These are phyloP conservation scores for Pimpla rufipes DNA, from an alignment of 2,888 invertebrate species.

Conservation along the genomic window DNA sequence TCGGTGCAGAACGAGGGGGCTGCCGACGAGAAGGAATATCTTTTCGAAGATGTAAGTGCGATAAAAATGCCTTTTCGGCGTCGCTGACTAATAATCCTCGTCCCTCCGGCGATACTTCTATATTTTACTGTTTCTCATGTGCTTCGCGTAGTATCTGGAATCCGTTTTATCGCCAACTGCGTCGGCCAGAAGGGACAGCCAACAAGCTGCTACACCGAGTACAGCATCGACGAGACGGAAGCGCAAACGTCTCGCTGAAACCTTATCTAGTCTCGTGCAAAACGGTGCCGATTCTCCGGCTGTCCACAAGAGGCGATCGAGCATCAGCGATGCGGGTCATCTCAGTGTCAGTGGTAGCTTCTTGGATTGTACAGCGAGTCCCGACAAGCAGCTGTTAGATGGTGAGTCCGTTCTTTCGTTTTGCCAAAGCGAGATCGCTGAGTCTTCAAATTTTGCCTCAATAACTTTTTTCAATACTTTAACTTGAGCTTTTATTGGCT, in stretches of 20 bases:
- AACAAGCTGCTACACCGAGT: slow-evolving; percentile 86
- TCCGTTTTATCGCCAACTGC: slow-evolving; percentile 85
- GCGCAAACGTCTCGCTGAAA: slow-evolving; percentile 92
- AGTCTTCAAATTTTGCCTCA: not conserved
- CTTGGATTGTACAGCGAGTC: slow-evolving; percentile 95
- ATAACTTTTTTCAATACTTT: not conserved
- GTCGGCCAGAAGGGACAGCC: slow-evolving; percentile 87
- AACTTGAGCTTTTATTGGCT: not conserved
- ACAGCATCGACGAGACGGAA: slow-evolving; percentile 89
- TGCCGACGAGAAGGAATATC: slow-evolving; percentile 95
- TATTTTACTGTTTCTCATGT: slow-evolving; percentile 51
- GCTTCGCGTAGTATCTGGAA: slow-evolving; percentile 85
- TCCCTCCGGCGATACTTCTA: not conserved
- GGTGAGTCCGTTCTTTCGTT: slow-evolving; percentile 73
- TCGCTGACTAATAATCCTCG: not conserved
- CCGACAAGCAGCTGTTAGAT: slow-evolving; percentile 88
- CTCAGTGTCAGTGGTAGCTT: slow-evolving; percentile 95
- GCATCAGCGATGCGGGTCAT: slow-evolving; percentile 94
- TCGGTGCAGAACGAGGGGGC: slow-evolving; percentile 98
- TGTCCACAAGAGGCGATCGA: slow-evolving; percentile 93
- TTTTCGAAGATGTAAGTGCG: slow-evolving; percentile 92
- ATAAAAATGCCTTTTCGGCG: not conserved
- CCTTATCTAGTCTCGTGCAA: slow-evolving; percentile 87
- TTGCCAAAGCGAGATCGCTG: slow-evolving; percentile 1
- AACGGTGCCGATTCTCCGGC: slow-evolving; percentile 86